Base-by-base conservation (phyloP, 2,797 vertebrate species). In the Syncerus caffer region DNA sequence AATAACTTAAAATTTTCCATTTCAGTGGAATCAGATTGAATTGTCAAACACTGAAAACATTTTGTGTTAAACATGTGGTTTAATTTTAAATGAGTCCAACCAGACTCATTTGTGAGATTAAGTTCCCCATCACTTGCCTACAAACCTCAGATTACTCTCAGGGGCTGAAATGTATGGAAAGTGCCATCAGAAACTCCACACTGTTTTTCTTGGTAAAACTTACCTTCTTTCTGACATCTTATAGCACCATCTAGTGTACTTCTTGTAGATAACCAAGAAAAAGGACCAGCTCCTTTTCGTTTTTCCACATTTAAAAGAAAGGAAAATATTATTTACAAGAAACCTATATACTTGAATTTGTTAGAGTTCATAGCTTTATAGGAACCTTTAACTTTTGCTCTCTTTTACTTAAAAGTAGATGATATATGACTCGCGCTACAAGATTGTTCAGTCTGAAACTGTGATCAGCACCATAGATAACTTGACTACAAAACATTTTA, bases 191-290 rank as follows among this genome's bases (percentile, higher is more conserved):
- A 90, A 64, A 27, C 47, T 42, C 86, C 47, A 51, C 25, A 34
- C 2, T 55, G 1, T 47, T 79, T 53, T 60, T 42, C 57, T 53
- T 82, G 38, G 14, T 10, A 45, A 96, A 78, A 55, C 67, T n/a
- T 29, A 15, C 27, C 34, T 87, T 34, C 53, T 55, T 93, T 53
- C 80, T 62, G n/a, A 83, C 31, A 53, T n/a, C 42, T 82, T 31
- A 38, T 27, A 89, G 94, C 93, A 60, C 92, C 95, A 95, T 76
- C 90, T 97, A 97, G 93, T 96, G 95, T 53, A 62, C 16, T 85
- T 8, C 64, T 90, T 50, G 12, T 42, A 62, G 31, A 92, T 76
- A 67, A 60, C 25, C 62, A 62, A 60, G 27, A 53, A 53, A 78
- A 34, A 83, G 85, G 34, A 51, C 34, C 0, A 3, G 25, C 9